phyloP scores from a whole-genome alignment of 2,797 vertebrate species.

The Apogon hyalosoma region DNA sequence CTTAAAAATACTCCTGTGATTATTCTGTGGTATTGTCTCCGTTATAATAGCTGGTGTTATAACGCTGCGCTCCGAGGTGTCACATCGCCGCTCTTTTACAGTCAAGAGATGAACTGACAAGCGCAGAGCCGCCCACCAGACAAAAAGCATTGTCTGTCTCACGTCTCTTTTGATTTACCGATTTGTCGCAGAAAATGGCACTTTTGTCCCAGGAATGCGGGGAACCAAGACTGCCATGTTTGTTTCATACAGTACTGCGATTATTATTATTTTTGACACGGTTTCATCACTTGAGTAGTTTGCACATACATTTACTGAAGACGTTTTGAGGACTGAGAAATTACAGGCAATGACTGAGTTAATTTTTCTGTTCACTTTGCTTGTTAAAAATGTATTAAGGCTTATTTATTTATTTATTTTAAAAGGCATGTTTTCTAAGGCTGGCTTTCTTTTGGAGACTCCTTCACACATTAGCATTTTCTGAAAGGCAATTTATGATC shows the following conservation, averaged over 20 bases:
- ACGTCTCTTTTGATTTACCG: slow-evolving; percentile 77
- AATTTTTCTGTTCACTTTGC: slow-evolving; percentile 15
- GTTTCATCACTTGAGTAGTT: slow-evolving; percentile 35
- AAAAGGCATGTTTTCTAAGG: not conserved
- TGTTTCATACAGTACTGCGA: slow-evolving; percentile 36
- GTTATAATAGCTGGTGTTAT: slow-evolving; percentile 51
- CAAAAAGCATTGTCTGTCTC: slow-evolving; percentile 81
- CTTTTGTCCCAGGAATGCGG: slow-evolving; percentile 77
- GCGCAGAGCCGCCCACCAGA: slow-evolving; percentile 81
- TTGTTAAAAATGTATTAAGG: no score
- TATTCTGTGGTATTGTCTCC: slow-evolving; percentile 8
- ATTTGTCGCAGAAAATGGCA: slow-evolving; percentile 85
- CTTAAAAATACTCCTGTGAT: slow-evolving; percentile 14
- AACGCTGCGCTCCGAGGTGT: slow-evolving; percentile 71
- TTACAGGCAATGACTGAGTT: slow-evolving; percentile 23
- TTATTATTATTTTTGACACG: slow-evolving; percentile 31
- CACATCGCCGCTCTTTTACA: slow-evolving; percentile 70
- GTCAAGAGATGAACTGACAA: slow-evolving; percentile 73
- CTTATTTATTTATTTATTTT: no score
- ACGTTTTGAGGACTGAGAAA: slow-evolving; percentile 15
- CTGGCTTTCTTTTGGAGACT: slow-evolving; percentile 3
- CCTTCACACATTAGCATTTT: not conserved
- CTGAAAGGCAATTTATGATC: slow-evolving; percentile 8
- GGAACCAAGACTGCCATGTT: slow-evolving; percentile 61
- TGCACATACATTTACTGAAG: slow-evolving; percentile 18